Conservation (phyloP, 1,140 invertebrate species). For the Diorhabda carinulata region DNA sequence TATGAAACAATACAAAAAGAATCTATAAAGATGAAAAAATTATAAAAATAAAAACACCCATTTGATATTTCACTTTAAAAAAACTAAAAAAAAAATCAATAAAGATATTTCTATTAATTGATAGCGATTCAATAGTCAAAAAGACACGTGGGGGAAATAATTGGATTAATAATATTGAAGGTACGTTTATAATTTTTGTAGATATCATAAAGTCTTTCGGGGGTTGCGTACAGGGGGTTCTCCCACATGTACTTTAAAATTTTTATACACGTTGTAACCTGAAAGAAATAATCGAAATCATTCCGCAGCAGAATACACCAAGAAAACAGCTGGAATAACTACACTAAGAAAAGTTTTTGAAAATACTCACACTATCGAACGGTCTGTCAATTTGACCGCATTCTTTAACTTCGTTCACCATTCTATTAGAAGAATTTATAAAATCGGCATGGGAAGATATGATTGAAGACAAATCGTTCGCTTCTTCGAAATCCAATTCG, state of each 20-base stretch:
- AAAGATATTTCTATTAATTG: too few relatives aligned
- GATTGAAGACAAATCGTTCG: slow-evolving; percentile 38
- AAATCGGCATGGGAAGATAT: slow-evolving; percentile 37
- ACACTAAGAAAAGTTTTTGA: background rate
- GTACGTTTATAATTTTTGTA: slow-evolving; percentile 26
- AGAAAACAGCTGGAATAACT: background rate
- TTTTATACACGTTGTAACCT: slow-evolving; percentile 30
- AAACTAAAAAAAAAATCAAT: too few relatives aligned
- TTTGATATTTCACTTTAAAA: too few relatives aligned
- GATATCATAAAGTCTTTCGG: slow-evolving; percentile 24
- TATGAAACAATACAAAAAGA: too few relatives aligned
- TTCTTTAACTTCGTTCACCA: slow-evolving; percentile 21
- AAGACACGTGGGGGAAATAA: slow-evolving; percentile 29
- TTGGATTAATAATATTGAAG: slow-evolving; percentile 25
- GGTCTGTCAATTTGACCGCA: slow-evolving; percentile 21
- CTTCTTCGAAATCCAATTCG: slow-evolving; percentile 40
- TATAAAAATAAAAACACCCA: too few relatives aligned
- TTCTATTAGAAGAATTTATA: slow-evolving; percentile 29
- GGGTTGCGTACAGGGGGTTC: slow-evolving; percentile 17
- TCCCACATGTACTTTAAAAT: slow-evolving; percentile 33
- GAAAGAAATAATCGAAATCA: slow-evolving; percentile 16
- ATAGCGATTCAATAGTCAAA: background rate
- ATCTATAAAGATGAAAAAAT: too few relatives aligned
- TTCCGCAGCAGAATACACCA: too few relatives aligned
- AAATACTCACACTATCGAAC: slow-evolving; percentile 30